Conservation (phyloP, 2,888 invertebrate species). For the Caradrina clavipalpis region DNA sequence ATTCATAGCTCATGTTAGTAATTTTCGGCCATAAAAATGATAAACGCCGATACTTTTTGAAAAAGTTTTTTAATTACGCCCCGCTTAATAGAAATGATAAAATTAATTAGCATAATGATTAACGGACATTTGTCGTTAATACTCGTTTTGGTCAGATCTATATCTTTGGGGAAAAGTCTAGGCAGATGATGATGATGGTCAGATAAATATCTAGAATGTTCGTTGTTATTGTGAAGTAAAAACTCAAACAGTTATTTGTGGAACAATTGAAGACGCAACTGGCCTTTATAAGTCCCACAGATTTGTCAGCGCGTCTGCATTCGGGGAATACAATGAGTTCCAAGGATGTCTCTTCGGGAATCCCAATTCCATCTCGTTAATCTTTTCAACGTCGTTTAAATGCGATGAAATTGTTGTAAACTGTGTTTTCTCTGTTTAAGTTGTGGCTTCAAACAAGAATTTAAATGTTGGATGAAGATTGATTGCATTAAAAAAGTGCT, state of each 20-base stretch:
- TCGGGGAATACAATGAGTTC: conserved; percentile 44
- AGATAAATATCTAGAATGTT: not conserved
- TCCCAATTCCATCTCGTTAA: conserved; percentile 43
- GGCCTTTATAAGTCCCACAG: conserved; percentile 35
- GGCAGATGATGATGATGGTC: not conserved
- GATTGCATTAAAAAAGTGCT: not conserved
- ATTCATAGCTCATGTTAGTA: conserved; percentile 35
- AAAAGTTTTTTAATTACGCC: conserved; percentile 36
- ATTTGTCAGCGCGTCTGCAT: conserved; percentile 47
- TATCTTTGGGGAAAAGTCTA: no score
- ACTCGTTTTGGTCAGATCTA: conserved; percentile 1
- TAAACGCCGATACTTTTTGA: conserved; percentile 24
- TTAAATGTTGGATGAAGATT: conserved; percentile 20
- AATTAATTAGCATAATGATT: conserved; percentile 26
- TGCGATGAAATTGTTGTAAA: conserved; percentile 43
- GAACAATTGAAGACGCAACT: conserved; percentile 46
- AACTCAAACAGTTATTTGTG: conserved; percentile 26
- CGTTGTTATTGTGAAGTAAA: not conserved
- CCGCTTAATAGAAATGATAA: conserved; percentile 34
- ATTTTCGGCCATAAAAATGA: conserved; percentile 54
- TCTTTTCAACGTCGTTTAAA: conserved; percentile 43
- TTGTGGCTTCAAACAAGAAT: conserved; percentile 21
- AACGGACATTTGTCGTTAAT: conserved; percentile 7
- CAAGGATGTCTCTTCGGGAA: conserved; percentile 46
- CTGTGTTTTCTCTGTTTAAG: conserved; percentile 18